Percentiles rank a stretch among this genome's conserved stretches.
phyloP scores from a whole-genome alignment of 2,113 vertebrate genomes.

The Pteropus alecto region DNA sequence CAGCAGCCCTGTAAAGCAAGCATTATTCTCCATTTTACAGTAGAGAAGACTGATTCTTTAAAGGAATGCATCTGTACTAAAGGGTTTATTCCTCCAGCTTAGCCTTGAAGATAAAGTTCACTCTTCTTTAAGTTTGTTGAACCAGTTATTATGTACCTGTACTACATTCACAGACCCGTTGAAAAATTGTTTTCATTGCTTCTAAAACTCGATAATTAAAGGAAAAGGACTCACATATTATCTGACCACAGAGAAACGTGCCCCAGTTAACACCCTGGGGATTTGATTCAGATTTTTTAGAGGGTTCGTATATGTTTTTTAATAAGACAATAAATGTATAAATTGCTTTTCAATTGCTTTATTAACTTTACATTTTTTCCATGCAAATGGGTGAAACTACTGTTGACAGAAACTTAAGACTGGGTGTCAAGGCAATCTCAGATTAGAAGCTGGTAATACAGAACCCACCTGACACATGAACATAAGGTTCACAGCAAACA shows the following conservation, averaged over 20 bases:
- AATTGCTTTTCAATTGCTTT: conserved; percentile 63
- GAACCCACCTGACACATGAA: conserved; percentile 53
- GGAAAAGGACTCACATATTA: background rate
- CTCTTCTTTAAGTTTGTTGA: conserved; percentile 7
- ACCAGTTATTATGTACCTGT: background rate
- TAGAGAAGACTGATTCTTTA: background rate
- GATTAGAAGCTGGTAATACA: conserved; percentile 51
- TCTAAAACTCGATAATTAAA: conserved; percentile 32
- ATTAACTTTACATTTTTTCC: conserved; percentile 71
- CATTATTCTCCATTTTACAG: background rate
- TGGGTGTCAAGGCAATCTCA: conserved; percentile 50
- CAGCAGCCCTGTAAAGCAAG: background rate
- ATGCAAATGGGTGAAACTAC: conserved; percentile 62
- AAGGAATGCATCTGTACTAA: conserved; percentile 29
- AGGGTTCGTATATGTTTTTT: background rate
- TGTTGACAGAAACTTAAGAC: conserved; percentile 57
- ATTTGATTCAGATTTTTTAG: background rate
- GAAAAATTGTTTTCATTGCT: conserved; percentile 11
- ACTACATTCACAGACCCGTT: background rate
- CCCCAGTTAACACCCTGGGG: background rate
- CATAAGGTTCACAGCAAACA: conserved; percentile 55
- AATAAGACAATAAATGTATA: conserved; percentile 54
- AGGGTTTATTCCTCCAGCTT: conserved; percentile 17
- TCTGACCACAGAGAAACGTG: background rate
- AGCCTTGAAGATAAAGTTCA: background rate